Evolutionary conservation across 2,113 vertebrate species (phyloP).

Genomic region (Crotalus helleri): DNA sequence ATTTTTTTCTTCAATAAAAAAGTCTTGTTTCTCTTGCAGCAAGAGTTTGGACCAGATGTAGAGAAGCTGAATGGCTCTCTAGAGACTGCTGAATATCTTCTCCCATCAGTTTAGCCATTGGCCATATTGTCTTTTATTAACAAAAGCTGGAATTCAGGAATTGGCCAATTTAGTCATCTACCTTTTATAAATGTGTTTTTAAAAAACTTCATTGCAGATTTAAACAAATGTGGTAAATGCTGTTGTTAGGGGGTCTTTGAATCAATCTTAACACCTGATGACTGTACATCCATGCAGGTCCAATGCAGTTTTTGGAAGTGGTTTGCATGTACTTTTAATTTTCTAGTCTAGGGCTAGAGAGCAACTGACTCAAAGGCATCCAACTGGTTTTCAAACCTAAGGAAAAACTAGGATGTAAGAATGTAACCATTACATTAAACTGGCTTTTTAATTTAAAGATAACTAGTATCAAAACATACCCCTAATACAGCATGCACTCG

Average conservation of each 20-base stretch:
- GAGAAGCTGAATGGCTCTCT: background rate
- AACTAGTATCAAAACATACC: background rate
- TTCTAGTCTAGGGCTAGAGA: background rate
- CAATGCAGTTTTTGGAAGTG: background rate
- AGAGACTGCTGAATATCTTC: background rate
- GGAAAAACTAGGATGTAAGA: background rate
- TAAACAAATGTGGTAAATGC: background rate
- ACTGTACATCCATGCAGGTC: background rate
- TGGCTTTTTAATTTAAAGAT: background rate
- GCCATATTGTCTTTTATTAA: background rate
- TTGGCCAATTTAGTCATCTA: background rate
- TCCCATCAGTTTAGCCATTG: background rate
- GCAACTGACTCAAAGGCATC: background rate
- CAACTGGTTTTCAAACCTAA: background rate
- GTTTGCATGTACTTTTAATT: background rate
- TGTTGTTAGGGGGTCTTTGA: background rate
- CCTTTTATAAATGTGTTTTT: background rate
- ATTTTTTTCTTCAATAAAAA: background rate
- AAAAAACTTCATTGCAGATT: background rate
- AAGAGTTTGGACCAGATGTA: background rate
- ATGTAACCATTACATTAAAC: background rate
- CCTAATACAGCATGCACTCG: background rate
- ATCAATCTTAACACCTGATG: background rate
- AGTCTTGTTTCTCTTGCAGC: background rate
- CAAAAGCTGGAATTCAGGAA: background rate